phyloP scores from a whole-genome alignment of 23 tunicate species.

The Clavelina lepadiformis region DNA sequence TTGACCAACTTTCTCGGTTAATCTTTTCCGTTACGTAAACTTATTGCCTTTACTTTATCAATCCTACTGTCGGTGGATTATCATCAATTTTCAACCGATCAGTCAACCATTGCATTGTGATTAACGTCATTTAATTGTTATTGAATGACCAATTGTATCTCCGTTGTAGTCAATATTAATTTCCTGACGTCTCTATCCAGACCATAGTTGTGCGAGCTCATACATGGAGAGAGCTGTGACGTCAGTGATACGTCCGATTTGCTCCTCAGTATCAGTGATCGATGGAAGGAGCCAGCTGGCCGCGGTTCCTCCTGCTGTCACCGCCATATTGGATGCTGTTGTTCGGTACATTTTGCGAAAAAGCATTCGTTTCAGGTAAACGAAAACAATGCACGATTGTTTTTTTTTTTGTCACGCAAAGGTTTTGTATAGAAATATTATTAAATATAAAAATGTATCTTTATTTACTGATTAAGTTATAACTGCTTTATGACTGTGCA shows the following conservation, averaged over 20 bases:
- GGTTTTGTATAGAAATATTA: no score
- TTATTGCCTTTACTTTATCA: neutral
- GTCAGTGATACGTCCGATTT: constrained; percentile 30
- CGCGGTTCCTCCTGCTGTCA: constrained; percentile 52
- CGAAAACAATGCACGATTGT: neutral
- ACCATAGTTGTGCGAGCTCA: constrained; percentile 37
- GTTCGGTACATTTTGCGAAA: constrained; percentile 32
- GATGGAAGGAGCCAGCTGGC: constrained; percentile 61
- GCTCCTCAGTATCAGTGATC: constrained; percentile 44
- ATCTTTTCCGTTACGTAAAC: neutral
- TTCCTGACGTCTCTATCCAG: no score
- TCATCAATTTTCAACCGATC: no score
- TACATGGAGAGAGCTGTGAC: constrained; percentile 34
- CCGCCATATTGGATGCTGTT: constrained; percentile 50
- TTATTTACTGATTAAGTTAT: no score
- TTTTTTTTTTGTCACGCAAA: neutral
- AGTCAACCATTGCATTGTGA: neutral
- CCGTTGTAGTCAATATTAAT: no score
- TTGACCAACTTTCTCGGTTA: no score
- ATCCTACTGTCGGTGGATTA: no score
- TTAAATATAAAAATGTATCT: no score
- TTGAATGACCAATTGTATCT: no score
- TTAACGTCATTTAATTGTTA: neutral
- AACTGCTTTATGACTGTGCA: no score
- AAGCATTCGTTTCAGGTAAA: constrained; percentile 51